Conservation (phyloP, 2,113 vertebrate genomes). For the Casuarius casuarius region DNA sequence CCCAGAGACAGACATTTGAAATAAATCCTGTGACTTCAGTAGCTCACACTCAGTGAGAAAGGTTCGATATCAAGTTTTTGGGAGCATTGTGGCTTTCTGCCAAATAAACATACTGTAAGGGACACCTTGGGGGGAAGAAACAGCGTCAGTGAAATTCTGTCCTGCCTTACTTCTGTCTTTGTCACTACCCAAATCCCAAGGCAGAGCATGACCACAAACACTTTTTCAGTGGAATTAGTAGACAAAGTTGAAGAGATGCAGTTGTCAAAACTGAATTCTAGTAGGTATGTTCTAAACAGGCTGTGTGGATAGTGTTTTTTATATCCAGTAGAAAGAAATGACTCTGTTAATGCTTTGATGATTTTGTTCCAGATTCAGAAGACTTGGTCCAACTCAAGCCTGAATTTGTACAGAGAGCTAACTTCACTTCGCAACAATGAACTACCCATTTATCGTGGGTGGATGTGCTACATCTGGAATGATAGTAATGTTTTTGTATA, state of each 20-base stretch:
- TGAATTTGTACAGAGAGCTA: slow-evolving; percentile 86
- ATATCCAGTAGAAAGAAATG: background rate
- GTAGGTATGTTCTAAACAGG: background rate
- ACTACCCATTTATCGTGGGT: slow-evolving; percentile 85
- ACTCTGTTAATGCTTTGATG: background rate
- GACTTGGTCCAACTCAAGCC: slow-evolving; percentile 71
- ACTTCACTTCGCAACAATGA: slow-evolving; percentile 78
- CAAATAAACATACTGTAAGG: background rate
- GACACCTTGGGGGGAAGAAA: background rate
- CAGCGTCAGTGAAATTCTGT: accelerated
- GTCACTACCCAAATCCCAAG: background rate
- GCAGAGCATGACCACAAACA: background rate
- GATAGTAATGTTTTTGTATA: slow-evolving; percentile 82
- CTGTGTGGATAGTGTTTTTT: accelerated
- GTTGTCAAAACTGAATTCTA: accelerated
- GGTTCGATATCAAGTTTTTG: background rate
- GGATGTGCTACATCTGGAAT: slow-evolving; percentile 87
- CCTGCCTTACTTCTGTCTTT: background rate
- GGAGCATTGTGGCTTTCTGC: background rate
- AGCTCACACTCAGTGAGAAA: background rate
- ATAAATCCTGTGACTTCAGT: background rate
- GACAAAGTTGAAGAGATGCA: background rate
- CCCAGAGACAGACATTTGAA: background rate
- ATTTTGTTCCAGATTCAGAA: slow-evolving; percentile 81
- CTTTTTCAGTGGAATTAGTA: background rate